Percentiles rank a stretch among this genome's conserved stretches.
These are phyloP conservation scores for Spodoptera frugiperda DNA, from an alignment of 1,140 invertebrate species.

Conservation along the genomic window DNA sequence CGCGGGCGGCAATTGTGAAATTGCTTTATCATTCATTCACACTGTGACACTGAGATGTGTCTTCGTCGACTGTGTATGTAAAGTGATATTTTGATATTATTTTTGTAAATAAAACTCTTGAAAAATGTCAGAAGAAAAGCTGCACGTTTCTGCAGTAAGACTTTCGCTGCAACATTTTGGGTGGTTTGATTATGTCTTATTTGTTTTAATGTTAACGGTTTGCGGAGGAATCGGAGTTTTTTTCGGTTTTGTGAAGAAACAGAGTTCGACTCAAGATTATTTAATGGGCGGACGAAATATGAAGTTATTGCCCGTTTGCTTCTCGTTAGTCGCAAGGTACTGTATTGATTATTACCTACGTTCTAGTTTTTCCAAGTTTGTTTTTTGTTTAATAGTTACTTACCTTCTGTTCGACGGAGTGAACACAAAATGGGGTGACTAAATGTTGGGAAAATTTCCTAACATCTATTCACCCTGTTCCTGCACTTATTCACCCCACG, in stretches of 20 bases:
- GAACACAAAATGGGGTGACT: no score
- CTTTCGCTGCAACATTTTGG: conserved; percentile 89
- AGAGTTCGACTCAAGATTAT: conserved; percentile 91
- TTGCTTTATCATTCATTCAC: conserved; percentile 54
- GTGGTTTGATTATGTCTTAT: conserved; percentile 90
- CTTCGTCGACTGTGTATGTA: neutral
- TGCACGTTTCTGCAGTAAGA: conserved; percentile 87
- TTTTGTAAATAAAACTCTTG: neutral
- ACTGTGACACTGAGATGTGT: conserved; percentile 21
- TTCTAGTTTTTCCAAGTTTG: no score
- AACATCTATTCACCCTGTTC: no score
- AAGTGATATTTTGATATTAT: neutral
- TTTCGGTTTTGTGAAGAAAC: conserved; percentile 91
- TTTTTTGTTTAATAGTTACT: no score
- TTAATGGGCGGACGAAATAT: conserved; percentile 94
- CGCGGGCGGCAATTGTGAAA: conserved; percentile 73
- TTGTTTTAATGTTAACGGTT: conserved; percentile 89
- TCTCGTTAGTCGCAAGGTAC: conserved; percentile 93
- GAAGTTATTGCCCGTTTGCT: conserved; percentile 92
- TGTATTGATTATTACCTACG: no score
- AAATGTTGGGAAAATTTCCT: no score
- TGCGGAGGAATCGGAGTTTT: conserved; percentile 92
- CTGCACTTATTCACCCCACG: no score
- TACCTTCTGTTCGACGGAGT: no score
- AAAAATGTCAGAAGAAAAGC: conserved; percentile 53